phyloP scores from a whole-genome alignment of 1,140 invertebrate genomes.

The Marisa cornuarietis region DNA sequence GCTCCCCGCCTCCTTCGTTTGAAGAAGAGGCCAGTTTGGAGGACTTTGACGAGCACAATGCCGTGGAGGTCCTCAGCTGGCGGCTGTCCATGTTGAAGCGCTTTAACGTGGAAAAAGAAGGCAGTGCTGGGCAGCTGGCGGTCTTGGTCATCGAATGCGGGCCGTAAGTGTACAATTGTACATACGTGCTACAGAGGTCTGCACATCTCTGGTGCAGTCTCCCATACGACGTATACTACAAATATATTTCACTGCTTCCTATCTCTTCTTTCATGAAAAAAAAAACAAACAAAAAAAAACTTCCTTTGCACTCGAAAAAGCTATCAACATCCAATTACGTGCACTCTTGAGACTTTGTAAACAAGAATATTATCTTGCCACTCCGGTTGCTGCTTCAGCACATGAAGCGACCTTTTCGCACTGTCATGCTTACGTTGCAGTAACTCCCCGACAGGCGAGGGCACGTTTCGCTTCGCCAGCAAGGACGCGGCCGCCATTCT shows the following conservation, averaged over 20 bases:
- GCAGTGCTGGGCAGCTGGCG: constrained; percentile 22
- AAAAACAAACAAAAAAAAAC: no score
- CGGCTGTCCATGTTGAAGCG: constrained; percentile 37
- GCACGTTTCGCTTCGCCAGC: constrained; percentile 30
- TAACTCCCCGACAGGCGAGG: constrained; percentile 39
- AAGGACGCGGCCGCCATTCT: constrained; percentile 29
- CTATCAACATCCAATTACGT: no score
- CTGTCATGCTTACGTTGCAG: constrained; percentile 24
- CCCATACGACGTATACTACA: no score
- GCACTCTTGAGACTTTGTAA: no score
- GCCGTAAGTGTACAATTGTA: constrained; percentile 38
- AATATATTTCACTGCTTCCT: no score
- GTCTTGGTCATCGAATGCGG: constrained; percentile 44
- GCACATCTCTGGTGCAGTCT: no score
- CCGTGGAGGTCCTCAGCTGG: constrained; percentile 39
- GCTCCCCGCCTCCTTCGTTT: no score
- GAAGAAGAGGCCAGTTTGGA: background rate
- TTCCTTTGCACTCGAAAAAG: no score
- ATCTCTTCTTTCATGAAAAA: no score
- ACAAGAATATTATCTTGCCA: no score
- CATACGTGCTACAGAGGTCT: no score
- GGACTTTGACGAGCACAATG: constrained; percentile 11
- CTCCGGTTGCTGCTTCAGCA: no score
- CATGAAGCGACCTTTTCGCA: background rate
- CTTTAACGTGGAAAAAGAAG: constrained; percentile 39